Evolutionary conservation across 2,113 vertebrate species (phyloP).

Genomic region (Pomatostomus ruficeps): DNA sequence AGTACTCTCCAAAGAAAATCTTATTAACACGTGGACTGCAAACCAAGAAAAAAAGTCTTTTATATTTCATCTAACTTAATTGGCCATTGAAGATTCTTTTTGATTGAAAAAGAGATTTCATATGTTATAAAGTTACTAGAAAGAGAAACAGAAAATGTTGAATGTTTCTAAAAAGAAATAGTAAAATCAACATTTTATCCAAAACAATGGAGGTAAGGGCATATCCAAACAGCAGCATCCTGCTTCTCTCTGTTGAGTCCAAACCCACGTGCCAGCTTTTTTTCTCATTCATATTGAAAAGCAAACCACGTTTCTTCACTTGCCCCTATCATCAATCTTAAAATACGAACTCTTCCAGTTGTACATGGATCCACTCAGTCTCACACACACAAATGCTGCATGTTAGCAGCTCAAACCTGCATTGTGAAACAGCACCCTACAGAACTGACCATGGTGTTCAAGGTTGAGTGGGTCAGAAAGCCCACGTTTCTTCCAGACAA

Average conservation of each 20-base stretch:
- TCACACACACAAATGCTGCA: not conserved
- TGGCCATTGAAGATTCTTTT: not conserved
- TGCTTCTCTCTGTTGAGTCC: not conserved
- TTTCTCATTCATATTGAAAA: not conserved
- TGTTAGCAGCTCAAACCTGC: not conserved
- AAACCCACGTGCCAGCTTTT: not conserved
- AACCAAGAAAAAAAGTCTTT: not conserved
- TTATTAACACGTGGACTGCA: not conserved
- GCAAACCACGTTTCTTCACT: not conserved
- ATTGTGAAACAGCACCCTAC: not conserved
- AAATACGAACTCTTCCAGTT: not conserved
- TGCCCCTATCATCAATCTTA: not conserved
- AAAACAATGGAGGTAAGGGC: not conserved
- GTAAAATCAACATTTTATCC: not conserved
- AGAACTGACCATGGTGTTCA: not conserved
- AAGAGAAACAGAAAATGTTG: not conserved
- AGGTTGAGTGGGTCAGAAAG: fast-evolving
- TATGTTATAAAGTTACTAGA: not conserved
- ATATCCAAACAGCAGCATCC: not conserved
- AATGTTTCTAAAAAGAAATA: not conserved
- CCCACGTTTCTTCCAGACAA: not conserved
- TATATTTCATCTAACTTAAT: not conserved
- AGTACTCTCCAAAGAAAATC: not conserved
- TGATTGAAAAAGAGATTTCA: not conserved
- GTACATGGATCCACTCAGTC: not conserved